Evolutionary conservation across 2,888 invertebrate genomes (phyloP), one percentile per base, ranked within the genome.

Genomic region (Marasmarcha lunaedactyla): DNA sequence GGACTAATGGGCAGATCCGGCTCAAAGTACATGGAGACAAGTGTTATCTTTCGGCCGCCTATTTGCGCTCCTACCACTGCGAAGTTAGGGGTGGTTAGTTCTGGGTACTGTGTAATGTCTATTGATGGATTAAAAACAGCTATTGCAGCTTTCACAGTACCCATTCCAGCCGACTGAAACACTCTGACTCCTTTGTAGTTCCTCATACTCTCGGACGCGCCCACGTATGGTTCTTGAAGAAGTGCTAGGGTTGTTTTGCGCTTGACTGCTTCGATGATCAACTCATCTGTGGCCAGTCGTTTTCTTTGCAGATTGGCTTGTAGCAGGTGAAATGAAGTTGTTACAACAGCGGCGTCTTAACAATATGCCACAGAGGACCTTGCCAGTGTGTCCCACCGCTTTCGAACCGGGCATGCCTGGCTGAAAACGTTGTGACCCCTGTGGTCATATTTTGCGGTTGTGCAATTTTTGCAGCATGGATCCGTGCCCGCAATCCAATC

Each of bases 381-480:
- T n/a, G n/a, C n/a, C n/a, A n/a, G n/a, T n/a, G n/a, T n/a, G n/a
- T n/a, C n/a, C n/a, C 45, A 46, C 13, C 26, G 43, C 2, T 25
- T 9, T 1, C 42, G n/a, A 9, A 20, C 36, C 2, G 38, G 42
- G 35, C 46, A 46, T 2, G 38, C 38, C n/a, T 11, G 6, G 15
- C 40, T 40, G 36, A 43, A 46, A 1, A 44, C 45, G 4, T 27
- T 38, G 26, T 42, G 45, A 27, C 34, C 11, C n/a, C 13, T 2
- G 0, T 35, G 36, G 25, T 5, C 14, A 1, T 15, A 3, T 7
- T 26, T 11, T n/a, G 2, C 5, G 6, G 20, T 36, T 2, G 42
- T 25, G 33, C 50, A 49, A 38, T 49, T 47, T 1, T 10, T 10
- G 15, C 37, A 34, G 13, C 13, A 6, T n/a, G 33, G 25, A 6